Percentiles rank a stretch among this genome's conserved stretches.
phyloP scores from a whole-genome alignment of 2,888 invertebrate genomes.

The Drosophila stalkeri region DNA sequence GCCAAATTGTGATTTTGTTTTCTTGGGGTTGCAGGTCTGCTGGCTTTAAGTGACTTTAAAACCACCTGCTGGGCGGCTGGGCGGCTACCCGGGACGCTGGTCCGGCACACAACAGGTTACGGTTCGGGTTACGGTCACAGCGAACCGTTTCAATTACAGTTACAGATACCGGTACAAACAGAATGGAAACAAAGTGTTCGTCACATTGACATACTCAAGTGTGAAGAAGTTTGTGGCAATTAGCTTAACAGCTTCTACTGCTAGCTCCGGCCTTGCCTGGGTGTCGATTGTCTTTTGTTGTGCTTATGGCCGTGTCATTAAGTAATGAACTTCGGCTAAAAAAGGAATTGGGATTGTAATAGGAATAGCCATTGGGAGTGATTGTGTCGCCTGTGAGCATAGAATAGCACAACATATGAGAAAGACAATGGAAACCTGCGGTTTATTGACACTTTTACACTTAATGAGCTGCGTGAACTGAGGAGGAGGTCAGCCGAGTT shows the following conservation, averaged over 20 bases:
- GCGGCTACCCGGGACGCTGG: conserved; percentile 38
- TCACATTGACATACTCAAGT: conserved; percentile 78
- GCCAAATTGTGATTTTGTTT: conserved; percentile 47
- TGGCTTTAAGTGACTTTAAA: conserved; percentile 70
- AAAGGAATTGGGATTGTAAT: neutral
- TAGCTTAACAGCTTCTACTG: conserved; percentile 81
- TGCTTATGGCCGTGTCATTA: conserved; percentile 68
- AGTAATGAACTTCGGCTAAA: conserved; percentile 74
- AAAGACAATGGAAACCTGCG: conserved; percentile 54
- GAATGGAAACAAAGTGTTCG: conserved; percentile 45
- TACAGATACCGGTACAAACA: conserved; percentile 36
- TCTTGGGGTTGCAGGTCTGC: conserved; percentile 33
- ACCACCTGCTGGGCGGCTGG: conserved; percentile 79
- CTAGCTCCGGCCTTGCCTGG: conserved; percentile 40
- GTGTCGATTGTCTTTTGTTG: conserved; percentile 68
- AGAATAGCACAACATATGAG: conserved; percentile 11
- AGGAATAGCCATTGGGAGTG: neutral
- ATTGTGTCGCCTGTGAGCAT: conserved; percentile 5
- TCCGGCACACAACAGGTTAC: conserved; percentile 43
- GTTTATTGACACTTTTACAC: conserved; percentile 77
- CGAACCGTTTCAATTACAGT: conserved; percentile 49
- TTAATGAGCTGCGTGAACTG: conserved; percentile 66
- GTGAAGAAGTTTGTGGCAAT: conserved; percentile 72
- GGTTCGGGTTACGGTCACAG: conserved; percentile 32
- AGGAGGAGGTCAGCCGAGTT: conserved; percentile 56